These are phyloP conservation scores for Lasioglossum morio DNA, from an alignment of 2,888 invertebrate species.

Conservation along the genomic window DNA sequence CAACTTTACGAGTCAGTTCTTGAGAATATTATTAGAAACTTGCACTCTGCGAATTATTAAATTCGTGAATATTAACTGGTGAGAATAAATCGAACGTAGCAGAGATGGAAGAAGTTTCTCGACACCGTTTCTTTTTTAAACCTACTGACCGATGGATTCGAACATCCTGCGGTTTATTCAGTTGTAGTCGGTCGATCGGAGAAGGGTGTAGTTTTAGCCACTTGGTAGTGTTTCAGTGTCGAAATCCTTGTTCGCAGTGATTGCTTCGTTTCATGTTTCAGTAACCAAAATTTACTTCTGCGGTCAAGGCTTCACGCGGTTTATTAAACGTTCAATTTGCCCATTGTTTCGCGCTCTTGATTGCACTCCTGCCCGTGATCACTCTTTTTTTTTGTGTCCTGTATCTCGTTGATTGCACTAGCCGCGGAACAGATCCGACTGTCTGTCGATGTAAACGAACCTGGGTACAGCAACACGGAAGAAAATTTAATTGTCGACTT, in stretches of 20 bases:
- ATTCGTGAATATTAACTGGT: background rate
- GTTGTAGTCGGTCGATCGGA: constrained; percentile 52
- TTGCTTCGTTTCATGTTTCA: constrained; percentile 13
- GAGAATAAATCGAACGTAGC: background rate
- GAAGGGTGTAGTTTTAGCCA: constrained; percentile 25
- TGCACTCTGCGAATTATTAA: background rate
- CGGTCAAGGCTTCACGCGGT: constrained; percentile 44
- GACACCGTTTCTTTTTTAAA: background rate
- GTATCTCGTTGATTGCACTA: constrained; percentile 21
- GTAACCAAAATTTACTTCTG: constrained; percentile 7
- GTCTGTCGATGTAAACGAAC: constrained; percentile 13
- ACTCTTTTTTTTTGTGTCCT: constrained; percentile 21
- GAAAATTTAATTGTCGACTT: constrained; percentile 16
- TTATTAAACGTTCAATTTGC: constrained; percentile 48
- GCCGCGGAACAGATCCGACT: background rate
- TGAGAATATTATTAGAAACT: background rate
- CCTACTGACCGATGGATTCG: background rate
- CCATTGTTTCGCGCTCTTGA: constrained; percentile 26
- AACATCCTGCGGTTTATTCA: background rate
- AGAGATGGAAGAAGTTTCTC: background rate
- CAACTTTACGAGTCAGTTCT: background rate
- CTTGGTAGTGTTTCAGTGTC: background rate
- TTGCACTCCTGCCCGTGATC: background rate
- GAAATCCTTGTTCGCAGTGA: constrained; percentile 27
- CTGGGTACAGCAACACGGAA: constrained; percentile 5